Base-by-base conservation (phyloP, 2,113 vertebrate species). In the Microcebus griseorufus region DNA sequence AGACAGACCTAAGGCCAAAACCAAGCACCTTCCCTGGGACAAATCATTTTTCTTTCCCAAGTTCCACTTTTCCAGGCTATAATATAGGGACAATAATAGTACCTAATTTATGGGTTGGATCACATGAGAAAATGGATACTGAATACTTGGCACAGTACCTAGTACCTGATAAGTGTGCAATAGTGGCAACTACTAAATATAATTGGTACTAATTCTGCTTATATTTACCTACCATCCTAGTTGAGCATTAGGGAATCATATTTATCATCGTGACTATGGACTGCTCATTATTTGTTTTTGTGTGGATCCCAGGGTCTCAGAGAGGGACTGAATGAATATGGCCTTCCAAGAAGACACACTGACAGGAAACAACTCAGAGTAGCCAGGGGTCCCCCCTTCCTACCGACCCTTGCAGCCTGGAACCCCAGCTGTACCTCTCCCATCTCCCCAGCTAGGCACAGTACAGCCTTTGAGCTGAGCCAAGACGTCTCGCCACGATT, bases 281-380 rank as follows among this genome's bases (percentile, higher is more conserved):
- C 81, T 81, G 51, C 29, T 89, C 14, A 69, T 92, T 17, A n/a
- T 90, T 73, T 84, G 32, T 39, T 67, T 93, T 37, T 87, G 6
- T 79, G 11, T 90, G 53, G 10, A 84, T 48, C 78, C 58, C 45
- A 88, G 58, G 11, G 23, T 94, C 88, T 93, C 34, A 93, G 51
- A 79, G 51, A 84, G 6, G 90, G 53, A 29, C 53, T 72, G 85
- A 53, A 81, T 55, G 18, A 58, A 70, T 65, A 45, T 75, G n/a
- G 53, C 95, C 62, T 93, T 90, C 53, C 58, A 93, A 87, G 39
- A 94, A 87, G 37, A 88, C 32, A 83, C 22, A 2, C 53, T 85
- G 39, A 39, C 32, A 88, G 37, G 20, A 72, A 83, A 83, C 11
- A 34, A 80, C 22, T 34, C 62, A 25, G 22, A n/a, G 20, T 48